Evolutionary conservation across 1,140 invertebrate genomes (phyloP).

Genomic region (Ostrea denselamellosa): DNA sequence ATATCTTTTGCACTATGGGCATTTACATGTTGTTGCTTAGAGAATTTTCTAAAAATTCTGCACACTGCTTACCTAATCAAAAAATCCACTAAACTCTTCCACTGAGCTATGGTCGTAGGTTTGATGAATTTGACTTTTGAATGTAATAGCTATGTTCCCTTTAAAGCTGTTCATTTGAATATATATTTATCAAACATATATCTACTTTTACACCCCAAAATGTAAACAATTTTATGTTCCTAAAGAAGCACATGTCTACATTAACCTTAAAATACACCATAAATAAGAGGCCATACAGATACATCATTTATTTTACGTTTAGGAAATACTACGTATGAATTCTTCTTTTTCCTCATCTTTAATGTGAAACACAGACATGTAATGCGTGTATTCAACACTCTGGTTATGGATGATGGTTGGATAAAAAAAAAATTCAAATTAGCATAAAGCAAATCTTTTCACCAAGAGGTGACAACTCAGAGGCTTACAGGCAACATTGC

Average conservation of each 20-base stretch:
- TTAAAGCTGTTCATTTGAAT: background rate
- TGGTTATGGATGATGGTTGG: no score
- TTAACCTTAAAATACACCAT: background rate
- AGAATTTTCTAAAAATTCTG: constrained; percentile 4
- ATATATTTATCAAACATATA: background rate
- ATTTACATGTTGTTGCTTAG: constrained; percentile 12
- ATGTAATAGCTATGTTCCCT: background rate
- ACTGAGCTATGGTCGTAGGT: background rate
- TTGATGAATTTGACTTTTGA: background rate
- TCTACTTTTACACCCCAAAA: background rate
- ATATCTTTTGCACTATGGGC: constrained; percentile 13
- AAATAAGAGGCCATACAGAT: no score
- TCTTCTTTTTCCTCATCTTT: background rate
- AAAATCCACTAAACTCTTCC: background rate
- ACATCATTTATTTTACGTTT: background rate
- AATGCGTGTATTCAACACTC: background rate
- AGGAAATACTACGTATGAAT: background rate
- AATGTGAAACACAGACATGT: background rate
- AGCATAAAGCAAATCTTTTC: no score
- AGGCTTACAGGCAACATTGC: no score
- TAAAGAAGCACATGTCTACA: background rate
- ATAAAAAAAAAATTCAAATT: no score
- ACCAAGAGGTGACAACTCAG: no score
- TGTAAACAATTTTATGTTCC: constrained; percentile 17
- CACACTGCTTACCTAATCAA: constrained; percentile 7